Evolutionary conservation across 2,888 invertebrate species (phyloP), one percentile per base, ranked within the genome.

Genomic region (Pherbina coryleti): DNA sequence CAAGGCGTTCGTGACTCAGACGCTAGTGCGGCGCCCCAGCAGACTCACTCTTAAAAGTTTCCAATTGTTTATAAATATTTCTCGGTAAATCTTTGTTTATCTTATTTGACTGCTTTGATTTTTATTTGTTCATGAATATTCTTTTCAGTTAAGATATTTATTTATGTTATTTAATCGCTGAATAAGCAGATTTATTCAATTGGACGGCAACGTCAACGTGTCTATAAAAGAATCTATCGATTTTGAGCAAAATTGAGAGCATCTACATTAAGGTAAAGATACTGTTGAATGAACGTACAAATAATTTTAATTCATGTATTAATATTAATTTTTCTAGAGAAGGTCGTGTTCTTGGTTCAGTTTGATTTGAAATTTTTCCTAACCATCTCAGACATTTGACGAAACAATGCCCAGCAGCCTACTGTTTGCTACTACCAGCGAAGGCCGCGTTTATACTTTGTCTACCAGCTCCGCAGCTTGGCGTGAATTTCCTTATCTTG

Each of bases 391-490:
- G 7, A 31, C 64, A 64, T 31, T 64, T n/a, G 4, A 31, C 28
- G n/a, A 31, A 77, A 76, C 73, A 76, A 94, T 94, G 92, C 93
- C 93, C 82, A 94, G 93, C 87, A 93, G 94, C 57, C 90, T 95
- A 85, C 90, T 97, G 79, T 96, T 96, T 90, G 95, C 95, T 25
- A 94, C 96, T 79, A 96, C 96, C 88, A 96, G 94, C 91, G 95
- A 96, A 89, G 97, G 97, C 17, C 93, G 96, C 88, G 96, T 97
- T 17, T 96, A 96, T 88, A 94, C 95, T 74, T 90, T 97, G 78
- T 94, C 96, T 49, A 96, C 96, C 3, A 93, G 92, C 82, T 94
- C 95, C 4, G 92, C 93, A 25, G 94, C 94, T 90, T 97, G 97
- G 96, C 92, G 95, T 86, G 96, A 96, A 89, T 93, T 97, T 87